Conservation (phyloP, 1,140 invertebrate genomes). For the Drosophila funebris region DNA sequence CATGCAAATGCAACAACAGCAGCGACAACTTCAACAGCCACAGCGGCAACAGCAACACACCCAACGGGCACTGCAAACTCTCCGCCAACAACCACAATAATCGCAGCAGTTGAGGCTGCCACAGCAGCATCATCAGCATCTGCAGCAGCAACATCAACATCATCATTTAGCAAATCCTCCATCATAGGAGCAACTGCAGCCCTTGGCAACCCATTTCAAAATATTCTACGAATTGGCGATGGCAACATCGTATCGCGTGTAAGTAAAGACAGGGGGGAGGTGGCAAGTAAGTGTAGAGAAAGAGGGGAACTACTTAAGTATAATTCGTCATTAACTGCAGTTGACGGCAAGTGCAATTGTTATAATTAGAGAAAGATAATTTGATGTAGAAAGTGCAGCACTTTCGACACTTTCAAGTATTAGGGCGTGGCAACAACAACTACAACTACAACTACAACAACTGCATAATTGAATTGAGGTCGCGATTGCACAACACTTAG, state of each 20-base stretch:
- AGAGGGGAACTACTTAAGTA: background rate
- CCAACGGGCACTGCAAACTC: constrained; percentile 84
- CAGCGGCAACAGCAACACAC: constrained; percentile 70
- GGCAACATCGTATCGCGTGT: constrained; percentile 72
- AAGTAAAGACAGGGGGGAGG: constrained; percentile 26
- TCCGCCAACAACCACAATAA: constrained; percentile 36
- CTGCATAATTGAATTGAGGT: constrained; percentile 49
- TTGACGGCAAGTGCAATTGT: constrained; percentile 58
- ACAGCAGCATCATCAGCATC: constrained; percentile 1
- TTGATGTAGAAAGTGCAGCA: background rate
- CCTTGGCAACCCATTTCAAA: constrained; percentile 59
- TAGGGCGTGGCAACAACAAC: background rate
- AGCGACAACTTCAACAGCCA: constrained; percentile 40
- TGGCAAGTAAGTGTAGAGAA: background rate
- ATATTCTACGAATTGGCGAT: constrained; percentile 74
- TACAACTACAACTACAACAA: background rate
- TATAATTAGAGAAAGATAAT: constrained; percentile 34
- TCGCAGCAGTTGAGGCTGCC: constrained; percentile 14
- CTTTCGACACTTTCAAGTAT: constrained; percentile 6
- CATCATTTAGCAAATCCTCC: constrained; percentile 38
- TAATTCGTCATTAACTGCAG: constrained; percentile 42
- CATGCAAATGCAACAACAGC: constrained; percentile 85
- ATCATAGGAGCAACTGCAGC: constrained; percentile 18
- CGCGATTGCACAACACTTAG: constrained; percentile 12
- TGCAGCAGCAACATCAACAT: constrained; percentile 4